Evolutionary conservation across 2,888 invertebrate species (phyloP).

Genomic region (Melitaea athalia): DNA sequence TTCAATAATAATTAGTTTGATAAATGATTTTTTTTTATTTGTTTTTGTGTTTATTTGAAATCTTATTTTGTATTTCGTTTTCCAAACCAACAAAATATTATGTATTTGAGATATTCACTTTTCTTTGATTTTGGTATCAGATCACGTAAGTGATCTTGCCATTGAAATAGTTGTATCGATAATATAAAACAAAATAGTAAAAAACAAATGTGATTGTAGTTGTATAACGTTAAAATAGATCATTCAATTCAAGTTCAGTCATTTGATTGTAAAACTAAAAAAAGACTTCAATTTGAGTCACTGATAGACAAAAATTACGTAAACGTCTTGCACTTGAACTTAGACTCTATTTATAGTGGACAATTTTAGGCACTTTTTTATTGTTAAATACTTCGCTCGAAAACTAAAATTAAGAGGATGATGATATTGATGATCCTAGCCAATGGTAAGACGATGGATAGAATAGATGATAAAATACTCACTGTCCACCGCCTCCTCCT

Average conservation of each 20-base stretch:
- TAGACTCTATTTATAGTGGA: background rate
- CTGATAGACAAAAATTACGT: background rate
- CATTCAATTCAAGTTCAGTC: too few species aligned
- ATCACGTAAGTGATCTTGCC: too few species aligned
- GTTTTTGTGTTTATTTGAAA: too few species aligned
- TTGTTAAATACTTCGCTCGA: too few species aligned
- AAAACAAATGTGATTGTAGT: background rate
- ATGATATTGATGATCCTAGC: too few species aligned
- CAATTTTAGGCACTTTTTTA: too few species aligned
- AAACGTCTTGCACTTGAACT: background rate
- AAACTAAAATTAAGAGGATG: too few species aligned
- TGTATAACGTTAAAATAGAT: background rate
- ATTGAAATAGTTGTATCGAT: background rate
- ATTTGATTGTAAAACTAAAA: too few species aligned
- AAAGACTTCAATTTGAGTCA: too few species aligned
- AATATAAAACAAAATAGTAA: background rate
- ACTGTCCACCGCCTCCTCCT: constrained; percentile 72
- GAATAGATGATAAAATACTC: constrained; percentile 46
- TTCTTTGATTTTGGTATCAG: constrained; percentile 16
- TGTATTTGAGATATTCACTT: constrained; percentile 8
- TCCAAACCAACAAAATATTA: background rate
- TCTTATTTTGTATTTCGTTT: background rate
- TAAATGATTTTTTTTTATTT: too few species aligned
- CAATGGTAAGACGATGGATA: background rate
- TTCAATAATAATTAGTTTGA: too few species aligned